A percentile compares a stretch with the other conserved stretches of the same genome.
Conservation (phyloP, 2,113 vertebrate genomes). For the Rhinichthys klamathensis region DNA sequence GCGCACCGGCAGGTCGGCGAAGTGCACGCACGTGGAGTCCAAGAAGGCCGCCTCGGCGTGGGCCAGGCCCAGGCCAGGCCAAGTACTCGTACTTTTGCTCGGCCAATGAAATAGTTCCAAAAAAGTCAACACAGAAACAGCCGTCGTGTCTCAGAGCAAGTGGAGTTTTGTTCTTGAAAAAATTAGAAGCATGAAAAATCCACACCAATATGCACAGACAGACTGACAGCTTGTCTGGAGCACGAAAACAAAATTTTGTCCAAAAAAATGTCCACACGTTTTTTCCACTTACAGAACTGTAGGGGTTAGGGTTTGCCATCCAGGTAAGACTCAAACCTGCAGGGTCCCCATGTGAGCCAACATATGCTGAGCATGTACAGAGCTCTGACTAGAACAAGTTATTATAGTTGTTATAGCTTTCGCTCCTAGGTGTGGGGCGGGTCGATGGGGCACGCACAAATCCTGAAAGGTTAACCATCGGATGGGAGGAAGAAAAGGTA, state of each 20-base stretch:
- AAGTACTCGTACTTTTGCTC: background rate
- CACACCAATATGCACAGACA: background rate
- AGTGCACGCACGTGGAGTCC: too few species aligned
- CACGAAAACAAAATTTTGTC: too few species aligned
- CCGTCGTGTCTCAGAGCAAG: background rate
- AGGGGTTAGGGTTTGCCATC: background rate
- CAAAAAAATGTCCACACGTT: too few species aligned
- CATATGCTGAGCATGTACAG: background rate
- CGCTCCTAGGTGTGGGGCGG: too few species aligned
- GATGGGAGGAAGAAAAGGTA: too few species aligned
- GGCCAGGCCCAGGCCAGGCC: too few species aligned
- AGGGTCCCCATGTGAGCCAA: background rate
- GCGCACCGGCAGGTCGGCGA: too few species aligned
- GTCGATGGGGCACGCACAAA: too few species aligned
- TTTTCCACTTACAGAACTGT: background rate
- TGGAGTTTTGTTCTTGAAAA: background rate
- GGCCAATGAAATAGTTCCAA: background rate
- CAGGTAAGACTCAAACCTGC: slow-evolving; percentile 1
- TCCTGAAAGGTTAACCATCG: too few species aligned
- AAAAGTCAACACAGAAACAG: background rate
- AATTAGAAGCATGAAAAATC: background rate
- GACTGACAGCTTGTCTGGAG: too few species aligned
- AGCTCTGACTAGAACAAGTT: background rate
- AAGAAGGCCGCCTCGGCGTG: too few species aligned
- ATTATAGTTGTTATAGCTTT: too few species aligned